These are phyloP conservation scores for Eulacestoma nigropectus DNA, from an alignment of 2,113 vertebrate species.

Conservation along the genomic window DNA sequence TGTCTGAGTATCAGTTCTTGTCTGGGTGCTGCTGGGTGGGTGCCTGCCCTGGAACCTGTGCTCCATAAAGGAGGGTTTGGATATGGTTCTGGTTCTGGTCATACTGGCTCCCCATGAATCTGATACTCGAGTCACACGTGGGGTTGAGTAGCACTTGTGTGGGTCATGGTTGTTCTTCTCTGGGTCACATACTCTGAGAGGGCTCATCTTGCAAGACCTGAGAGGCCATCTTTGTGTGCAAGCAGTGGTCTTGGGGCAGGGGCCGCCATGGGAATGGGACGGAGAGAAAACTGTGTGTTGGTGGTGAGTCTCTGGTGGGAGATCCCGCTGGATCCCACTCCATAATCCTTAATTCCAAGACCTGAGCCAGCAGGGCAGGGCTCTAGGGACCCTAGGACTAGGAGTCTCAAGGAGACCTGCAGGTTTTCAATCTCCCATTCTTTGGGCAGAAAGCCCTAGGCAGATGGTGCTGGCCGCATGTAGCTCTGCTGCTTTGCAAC, in stretches of 20 bases:
- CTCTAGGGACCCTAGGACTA: not conserved
- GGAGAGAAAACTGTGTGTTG: not conserved
- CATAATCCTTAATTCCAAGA: not conserved
- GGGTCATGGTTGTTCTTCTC: not conserved
- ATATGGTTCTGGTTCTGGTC: not conserved
- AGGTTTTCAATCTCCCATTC: not conserved
- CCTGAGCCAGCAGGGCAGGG: not conserved
- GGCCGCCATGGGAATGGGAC: accelerated
- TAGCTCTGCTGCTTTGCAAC: not conserved
- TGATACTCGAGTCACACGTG: accelerated
- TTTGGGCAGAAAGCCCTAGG: not conserved
- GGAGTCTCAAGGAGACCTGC: not conserved
- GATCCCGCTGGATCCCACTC: not conserved
- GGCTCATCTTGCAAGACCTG: not conserved
- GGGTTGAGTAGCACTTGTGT: not conserved
- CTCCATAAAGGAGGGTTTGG: not conserved
- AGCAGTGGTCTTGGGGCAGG: not conserved
- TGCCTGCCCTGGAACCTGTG: not conserved
- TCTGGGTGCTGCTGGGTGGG: not conserved
- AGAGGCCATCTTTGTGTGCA: not conserved
- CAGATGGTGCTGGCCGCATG: not conserved
- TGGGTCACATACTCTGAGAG: not conserved
- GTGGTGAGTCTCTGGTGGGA: not conserved
- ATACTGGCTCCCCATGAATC: not conserved
- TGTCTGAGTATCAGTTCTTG: not conserved